Evolutionary conservation across 2,113 vertebrate species (phyloP).

Genomic region (Halcyon senegalensis): DNA sequence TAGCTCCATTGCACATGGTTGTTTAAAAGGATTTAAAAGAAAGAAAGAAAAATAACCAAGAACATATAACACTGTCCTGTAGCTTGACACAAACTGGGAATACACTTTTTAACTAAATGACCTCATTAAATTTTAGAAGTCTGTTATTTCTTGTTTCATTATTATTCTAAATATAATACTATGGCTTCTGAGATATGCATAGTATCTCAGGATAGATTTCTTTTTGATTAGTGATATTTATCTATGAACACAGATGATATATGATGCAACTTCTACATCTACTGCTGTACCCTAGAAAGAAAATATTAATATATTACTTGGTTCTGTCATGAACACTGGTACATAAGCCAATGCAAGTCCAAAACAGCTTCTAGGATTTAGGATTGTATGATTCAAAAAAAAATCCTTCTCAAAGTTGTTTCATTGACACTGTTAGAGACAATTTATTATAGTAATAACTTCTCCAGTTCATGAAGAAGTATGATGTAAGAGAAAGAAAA

Average conservation of each 20-base stretch:
- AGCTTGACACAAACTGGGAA: conserved; percentile 58
- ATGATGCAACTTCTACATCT: background rate
- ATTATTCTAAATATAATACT: conserved; percentile 62
- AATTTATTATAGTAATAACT: background rate
- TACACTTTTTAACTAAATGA: conserved; percentile 62
- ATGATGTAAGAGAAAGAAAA: background rate
- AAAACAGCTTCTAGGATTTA: background rate
- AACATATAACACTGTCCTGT: conserved; percentile 5
- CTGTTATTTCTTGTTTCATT: conserved; percentile 65
- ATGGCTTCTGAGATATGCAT: conserved; percentile 36
- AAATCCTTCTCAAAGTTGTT: background rate
- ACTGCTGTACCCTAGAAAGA: background rate
- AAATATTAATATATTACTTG: conserved; percentile 25
- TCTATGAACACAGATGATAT: conserved; percentile 22
- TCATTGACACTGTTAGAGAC: background rate
- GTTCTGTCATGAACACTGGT: conserved; percentile 30
- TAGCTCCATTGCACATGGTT: conserved; percentile 48
- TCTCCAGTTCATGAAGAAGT: background rate
- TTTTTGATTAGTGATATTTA: conserved; percentile 58
- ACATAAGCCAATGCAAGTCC: background rate
- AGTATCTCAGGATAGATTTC: conserved; percentile 41
- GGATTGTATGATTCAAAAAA: background rate
- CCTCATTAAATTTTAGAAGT: conserved; percentile 69
- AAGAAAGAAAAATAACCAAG: background rate
- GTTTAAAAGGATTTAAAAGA: conserved; percentile 31